Evolutionary conservation across 2,888 invertebrate species (phyloP).

Genomic region (Chrysolina americana): DNA sequence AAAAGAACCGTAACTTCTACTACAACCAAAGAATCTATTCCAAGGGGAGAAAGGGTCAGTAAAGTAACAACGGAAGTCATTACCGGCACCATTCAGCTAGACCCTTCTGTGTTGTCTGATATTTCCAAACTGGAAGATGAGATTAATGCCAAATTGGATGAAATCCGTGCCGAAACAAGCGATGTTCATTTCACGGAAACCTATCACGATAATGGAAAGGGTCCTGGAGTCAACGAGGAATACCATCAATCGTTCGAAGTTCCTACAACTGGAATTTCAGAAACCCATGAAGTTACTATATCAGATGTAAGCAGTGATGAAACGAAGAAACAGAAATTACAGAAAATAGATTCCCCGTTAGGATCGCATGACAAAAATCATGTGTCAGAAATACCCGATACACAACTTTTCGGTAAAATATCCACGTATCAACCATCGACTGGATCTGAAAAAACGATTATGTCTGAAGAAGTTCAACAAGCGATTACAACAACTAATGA

Average conservation of each 20-base stretch:
- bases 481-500: constrained; percentile 54
- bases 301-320: neutral
- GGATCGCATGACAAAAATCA: constrained; percentile 53
- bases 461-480: constrained; percentile 37
- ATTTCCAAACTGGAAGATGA: constrained; percentile 46
- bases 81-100: constrained; percentile 41
- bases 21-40: constrained; percentile 46
- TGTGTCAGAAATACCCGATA: constrained; percentile 48
- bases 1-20: constrained; percentile 42
- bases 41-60: constrained; percentile 48
- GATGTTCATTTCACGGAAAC: neutral
- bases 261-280: neutral
- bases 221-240: neutral
- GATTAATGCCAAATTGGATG: constrained; percentile 44
- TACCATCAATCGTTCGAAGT: neutral
- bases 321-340: neutral
- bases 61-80: constrained; percentile 52
- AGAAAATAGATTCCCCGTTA: neutral
- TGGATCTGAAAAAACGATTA: constrained; percentile 6
- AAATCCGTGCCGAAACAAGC: constrained; percentile 31
- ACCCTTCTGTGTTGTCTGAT: constrained; percentile 41
- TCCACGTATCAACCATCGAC: constrained; percentile 14
- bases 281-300: neutral
- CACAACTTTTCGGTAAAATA: constrained; percentile 37
- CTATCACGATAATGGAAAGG: neutral